phyloP scores from a whole-genome alignment of 1,140 invertebrate species.

The Lepidotrigona ventralis region DNA sequence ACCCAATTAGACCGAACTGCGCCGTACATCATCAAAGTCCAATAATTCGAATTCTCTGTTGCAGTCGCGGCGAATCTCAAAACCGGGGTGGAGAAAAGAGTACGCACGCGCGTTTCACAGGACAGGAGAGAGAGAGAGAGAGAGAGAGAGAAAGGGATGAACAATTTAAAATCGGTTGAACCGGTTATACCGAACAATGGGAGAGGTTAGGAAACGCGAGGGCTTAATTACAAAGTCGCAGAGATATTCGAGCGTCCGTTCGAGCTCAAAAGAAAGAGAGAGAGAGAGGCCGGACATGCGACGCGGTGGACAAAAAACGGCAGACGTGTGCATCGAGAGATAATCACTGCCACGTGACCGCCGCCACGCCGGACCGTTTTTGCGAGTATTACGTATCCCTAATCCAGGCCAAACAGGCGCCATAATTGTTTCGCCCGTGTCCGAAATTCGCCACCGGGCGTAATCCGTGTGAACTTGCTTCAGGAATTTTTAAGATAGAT shows the following conservation, averaged over 20 bases:
- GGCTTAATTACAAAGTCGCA: conserved; percentile 59
- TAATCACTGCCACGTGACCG: conserved; percentile 67
- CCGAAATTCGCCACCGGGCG: conserved; percentile 55
- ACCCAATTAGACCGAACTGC: neutral
- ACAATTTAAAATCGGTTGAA: neutral
- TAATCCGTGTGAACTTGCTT: conserved; percentile 55
- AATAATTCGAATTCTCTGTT: no score
- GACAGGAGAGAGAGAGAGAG: no score
- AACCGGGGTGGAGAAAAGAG: no score
- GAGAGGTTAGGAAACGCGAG: conserved; percentile 21
- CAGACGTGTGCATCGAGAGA: conserved; percentile 62
- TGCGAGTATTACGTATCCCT: conserved; percentile 65
- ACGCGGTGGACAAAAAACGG: conserved; percentile 57
- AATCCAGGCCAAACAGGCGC: conserved; percentile 61
- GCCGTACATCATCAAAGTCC: no score
- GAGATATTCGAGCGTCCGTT: conserved; percentile 50
- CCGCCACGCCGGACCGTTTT: conserved; percentile 59
- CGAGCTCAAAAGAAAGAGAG: no score
- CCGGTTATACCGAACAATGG: conserved; percentile 17
- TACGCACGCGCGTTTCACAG: no score
- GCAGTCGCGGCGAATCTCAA: no score
- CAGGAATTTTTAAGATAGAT: conserved; percentile 26
- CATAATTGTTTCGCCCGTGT: conserved; percentile 62
- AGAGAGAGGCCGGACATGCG: conserved; percentile 41
- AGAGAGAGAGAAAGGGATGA: no score